Evolutionary conservation across 2,113 vertebrate genomes (phyloP).

Genomic region (Pterocles orientalis): DNA sequence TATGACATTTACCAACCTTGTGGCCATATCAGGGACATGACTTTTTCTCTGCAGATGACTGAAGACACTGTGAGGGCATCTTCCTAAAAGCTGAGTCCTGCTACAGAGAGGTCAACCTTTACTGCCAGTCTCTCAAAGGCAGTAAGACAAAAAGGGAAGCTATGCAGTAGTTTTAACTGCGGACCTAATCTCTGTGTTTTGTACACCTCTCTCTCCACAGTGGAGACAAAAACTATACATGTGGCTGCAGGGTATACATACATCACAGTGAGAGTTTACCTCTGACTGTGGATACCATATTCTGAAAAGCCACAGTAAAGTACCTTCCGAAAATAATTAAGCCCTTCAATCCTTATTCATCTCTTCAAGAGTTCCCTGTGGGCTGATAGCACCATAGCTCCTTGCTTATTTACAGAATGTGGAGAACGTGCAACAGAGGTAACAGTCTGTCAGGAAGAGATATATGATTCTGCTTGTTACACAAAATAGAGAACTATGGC

Average conservation of each 20-base stretch:
- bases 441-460: not conserved
- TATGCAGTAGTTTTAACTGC: not conserved
- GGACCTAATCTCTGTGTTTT: not conserved
- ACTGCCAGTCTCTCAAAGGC: not conserved
- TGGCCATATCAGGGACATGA: rapidly evolving
- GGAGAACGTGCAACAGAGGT: no score
- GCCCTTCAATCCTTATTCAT: not conserved
- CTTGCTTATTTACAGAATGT: not conserved
- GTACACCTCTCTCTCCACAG: not conserved
- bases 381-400: not conserved
- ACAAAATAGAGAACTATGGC: not conserved
- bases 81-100: not conserved
- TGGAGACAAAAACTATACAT: not conserved
- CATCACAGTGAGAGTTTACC: not conserved
- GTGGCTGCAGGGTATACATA: not conserved
- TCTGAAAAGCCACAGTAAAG: not conserved
- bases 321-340: not conserved
- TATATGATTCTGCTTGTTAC: not conserved
- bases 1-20: not conserved
- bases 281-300: not conserved
- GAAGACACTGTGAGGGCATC: not conserved
- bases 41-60: not conserved
- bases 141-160: not conserved
- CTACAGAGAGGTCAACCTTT: not conserved
- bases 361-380: not conserved